phyloP scores from a whole-genome alignment of 2,797 vertebrate species.

The Hozukius guyotensis region DNA sequence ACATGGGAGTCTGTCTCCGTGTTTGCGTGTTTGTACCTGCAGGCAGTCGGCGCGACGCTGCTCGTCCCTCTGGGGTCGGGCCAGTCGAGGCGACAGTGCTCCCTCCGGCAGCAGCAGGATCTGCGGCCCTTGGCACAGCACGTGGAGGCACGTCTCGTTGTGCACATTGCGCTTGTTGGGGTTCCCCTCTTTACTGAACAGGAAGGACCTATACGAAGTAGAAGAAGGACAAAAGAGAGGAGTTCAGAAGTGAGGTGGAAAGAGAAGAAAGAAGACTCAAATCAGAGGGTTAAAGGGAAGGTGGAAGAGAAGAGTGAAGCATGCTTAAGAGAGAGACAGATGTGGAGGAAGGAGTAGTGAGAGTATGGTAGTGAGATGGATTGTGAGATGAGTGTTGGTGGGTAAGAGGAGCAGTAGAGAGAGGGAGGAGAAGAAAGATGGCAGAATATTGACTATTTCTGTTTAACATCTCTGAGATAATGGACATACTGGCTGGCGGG shows the following conservation, averaged over 20 bases:
- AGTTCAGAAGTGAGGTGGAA: neutral
- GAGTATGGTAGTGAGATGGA: neutral
- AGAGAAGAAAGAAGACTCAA: neutral
- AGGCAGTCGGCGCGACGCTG: constrained; percentile 92
- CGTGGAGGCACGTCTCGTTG: constrained; percentile 97
- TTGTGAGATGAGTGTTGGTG: constrained; percentile 3
- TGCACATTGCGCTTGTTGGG: constrained; percentile 98
- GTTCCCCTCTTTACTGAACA: constrained; percentile 97
- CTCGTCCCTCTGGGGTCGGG: constrained; percentile 92
- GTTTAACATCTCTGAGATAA: constrained; percentile 66
- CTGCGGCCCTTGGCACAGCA: constrained; percentile 96
- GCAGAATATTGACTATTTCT: constrained; percentile 57
- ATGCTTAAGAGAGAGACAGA: neutral
- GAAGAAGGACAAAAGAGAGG: neutral
- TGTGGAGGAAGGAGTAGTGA: neutral
- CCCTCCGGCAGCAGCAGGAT: constrained; percentile 94
- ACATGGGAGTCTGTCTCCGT: no score
- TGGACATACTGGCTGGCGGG: constrained; percentile 50
- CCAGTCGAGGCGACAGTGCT: constrained; percentile 92
- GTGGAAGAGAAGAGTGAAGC: neutral
- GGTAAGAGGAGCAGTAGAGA: neutral
- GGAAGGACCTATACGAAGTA: constrained; percentile 88
- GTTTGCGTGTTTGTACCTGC: constrained; percentile 61
- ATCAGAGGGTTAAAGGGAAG: neutral
- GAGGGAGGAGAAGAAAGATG: constrained; percentile 9